Percentiles rank a stretch among this genome's conserved stretches.
Evolutionary conservation across 2,113 vertebrate species (phyloP).

Genomic region (Rhizomys pruinosus): DNA sequence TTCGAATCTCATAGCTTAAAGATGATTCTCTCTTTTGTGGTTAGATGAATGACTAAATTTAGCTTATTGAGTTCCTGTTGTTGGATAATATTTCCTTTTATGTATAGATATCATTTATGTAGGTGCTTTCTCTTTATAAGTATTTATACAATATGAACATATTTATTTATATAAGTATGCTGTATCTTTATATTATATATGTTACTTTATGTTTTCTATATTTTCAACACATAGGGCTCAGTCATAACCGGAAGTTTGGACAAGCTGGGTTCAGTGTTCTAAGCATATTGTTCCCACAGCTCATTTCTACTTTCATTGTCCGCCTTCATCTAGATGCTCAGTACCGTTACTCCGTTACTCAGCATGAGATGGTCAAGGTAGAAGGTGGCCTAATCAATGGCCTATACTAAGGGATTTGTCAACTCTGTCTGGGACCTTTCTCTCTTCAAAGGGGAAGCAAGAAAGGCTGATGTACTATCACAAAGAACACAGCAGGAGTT

Average conservation of each 20-base stretch:
- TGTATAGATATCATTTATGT: constrained; percentile 17
- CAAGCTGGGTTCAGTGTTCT: neutral
- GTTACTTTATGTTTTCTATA: neutral
- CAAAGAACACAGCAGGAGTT: neutral
- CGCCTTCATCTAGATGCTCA: neutral
- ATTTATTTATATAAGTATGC: neutral
- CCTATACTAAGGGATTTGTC: neutral
- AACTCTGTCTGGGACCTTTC: neutral
- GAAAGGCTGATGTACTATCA: neutral
- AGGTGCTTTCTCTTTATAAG: neutral
- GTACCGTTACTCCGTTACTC: neutral
- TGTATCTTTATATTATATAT: neutral
- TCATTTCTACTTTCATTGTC: neutral
- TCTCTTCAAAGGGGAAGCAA: neutral
- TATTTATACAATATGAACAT: neutral
- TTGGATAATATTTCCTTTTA: neutral
- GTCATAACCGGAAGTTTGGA: neutral
- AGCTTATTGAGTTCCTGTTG: neutral
- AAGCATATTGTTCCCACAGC: neutral
- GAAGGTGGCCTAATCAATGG: neutral
- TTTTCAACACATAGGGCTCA: neutral
- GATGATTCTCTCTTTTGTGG: neutral
- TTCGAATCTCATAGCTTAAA: neutral
- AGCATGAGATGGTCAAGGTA: neutral
- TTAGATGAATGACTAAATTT: neutral